Evolutionary conservation across 2,797 vertebrate genomes (phyloP), one percentile per base, ranked within the genome.

Genomic region (Halcyon leucocephala): DNA sequence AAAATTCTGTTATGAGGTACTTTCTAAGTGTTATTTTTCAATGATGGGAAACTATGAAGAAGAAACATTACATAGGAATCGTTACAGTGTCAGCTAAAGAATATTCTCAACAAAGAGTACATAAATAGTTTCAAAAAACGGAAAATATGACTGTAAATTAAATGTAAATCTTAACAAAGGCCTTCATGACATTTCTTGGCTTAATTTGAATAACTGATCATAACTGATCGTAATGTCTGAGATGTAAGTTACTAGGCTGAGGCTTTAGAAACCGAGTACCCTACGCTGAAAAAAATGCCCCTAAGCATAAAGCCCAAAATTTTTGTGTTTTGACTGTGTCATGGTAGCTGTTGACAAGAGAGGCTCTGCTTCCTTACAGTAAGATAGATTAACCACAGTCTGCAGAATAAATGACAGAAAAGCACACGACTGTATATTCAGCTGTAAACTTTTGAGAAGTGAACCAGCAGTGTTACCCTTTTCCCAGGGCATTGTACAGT

Each of bases 401-500:
- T 91, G 79, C 87, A 60, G 91, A 96, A 77, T 62, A 58, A 86
- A 67, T 61, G 87, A 70, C 82, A 74, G 15, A 39, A 83, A 44
- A 29, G 5, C 64, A n/a, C 31, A 80, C 65, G 79, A 44, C 66
- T 54, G 9, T 61, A 76, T 89, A 95, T 92, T 91, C 91, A 90
- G 90, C 86, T 81, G 55, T 81, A 91, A 51, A 61, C 4, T 83
- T 89, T 87, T 80, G 93, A 76, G 83, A 52, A 74, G 92, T 95
- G 96, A 97, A 89, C 73, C 93, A 69, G 62, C 19, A 6, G 66
- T 82, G 20, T 46, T 76, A 86, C 92, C 65, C 62, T 92, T 92
- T 96, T 97, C 93, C 92, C 89, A 94, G 69, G 80, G 86, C 84
- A 39, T 6, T 89, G 65, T 58, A 12, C 41, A 51, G 77, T 52